Evolutionary conservation across 2,797 vertebrate genomes (phyloP).

Genomic region (Enteromius afrohamiltoni): DNA sequence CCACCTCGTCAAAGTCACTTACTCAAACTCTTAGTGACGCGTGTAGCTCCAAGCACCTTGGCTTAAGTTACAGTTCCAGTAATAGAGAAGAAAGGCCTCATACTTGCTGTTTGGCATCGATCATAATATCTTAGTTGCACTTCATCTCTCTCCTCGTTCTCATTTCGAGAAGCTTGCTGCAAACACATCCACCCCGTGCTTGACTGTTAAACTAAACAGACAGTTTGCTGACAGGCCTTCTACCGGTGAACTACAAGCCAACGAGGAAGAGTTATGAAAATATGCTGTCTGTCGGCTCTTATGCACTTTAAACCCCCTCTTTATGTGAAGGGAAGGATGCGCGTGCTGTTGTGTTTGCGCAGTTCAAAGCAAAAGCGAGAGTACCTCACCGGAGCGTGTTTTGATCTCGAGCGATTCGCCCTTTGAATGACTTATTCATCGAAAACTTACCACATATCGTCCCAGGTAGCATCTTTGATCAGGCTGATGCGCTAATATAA

Average conservation of each 20-base stretch:
- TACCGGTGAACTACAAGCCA: slow-evolving; percentile 72
- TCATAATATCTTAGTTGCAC: slow-evolving; percentile 59
- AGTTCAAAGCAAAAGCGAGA: slow-evolving; percentile 25
- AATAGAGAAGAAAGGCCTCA: slow-evolving; percentile 70
- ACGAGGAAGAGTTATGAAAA: slow-evolving; percentile 77
- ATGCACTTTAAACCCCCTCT: slow-evolving; percentile 72
- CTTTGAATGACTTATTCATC: slow-evolving; percentile 56
- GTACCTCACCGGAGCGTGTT: slow-evolving; percentile 2
- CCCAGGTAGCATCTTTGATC: slow-evolving; percentile 70
- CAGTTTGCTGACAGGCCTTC: slow-evolving; percentile 77
- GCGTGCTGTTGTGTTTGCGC: slow-evolving; percentile 32
- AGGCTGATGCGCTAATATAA: slow-evolving; percentile 29
- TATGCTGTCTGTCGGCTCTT: slow-evolving; percentile 79
- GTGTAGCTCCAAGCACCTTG: slow-evolving; percentile 63
- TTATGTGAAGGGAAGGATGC: slow-evolving; percentile 58
- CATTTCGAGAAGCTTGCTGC: slow-evolving; percentile 50
- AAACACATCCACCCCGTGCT: slow-evolving; percentile 39
- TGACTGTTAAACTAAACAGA: slow-evolving; percentile 76
- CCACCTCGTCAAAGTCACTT: slow-evolving; percentile 78
- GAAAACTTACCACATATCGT: slow-evolving; percentile 63
- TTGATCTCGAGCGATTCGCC: slow-evolving; percentile 46
- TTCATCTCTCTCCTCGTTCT: slow-evolving; percentile 52
- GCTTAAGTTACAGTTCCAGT: slow-evolving; percentile 75
- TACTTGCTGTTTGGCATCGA: slow-evolving; percentile 70
- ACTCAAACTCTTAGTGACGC: slow-evolving; percentile 71